Evolutionary conservation across 2,888 invertebrate genomes (phyloP).

Genomic region (Panopea generosa): DNA sequence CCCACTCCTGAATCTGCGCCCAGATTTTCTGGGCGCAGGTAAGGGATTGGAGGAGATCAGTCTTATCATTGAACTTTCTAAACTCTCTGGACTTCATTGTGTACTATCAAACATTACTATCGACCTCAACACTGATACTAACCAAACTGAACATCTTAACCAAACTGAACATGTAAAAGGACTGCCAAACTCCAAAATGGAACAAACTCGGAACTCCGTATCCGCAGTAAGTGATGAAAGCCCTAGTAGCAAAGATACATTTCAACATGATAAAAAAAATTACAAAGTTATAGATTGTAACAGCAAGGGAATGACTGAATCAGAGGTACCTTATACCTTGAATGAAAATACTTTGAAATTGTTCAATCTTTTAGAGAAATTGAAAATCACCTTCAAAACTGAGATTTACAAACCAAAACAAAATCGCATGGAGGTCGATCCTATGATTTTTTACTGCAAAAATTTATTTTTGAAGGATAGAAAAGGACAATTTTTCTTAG

Average conservation of each 20-base stretch:
- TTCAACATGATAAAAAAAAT: neutral
- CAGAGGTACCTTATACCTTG: conserved; percentile 12
- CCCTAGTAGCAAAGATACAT: neutral
- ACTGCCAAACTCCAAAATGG: no score
- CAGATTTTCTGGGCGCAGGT: conserved; percentile 49
- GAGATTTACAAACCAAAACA: conserved; percentile 55
- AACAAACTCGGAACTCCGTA: no score
- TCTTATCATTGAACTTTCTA: conserved; percentile 36
- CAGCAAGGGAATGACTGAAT: neutral
- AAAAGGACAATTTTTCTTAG: conserved; percentile 70
- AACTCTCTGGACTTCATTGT: conserved; percentile 9
- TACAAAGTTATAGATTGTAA: neutral
- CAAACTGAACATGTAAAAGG: no score
- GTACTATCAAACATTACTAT: neutral
- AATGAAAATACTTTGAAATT: conserved; percentile 34
- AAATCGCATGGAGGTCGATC: conserved; percentile 31
- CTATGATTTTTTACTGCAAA: conserved; percentile 71
- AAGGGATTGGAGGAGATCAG: conserved; percentile 27
- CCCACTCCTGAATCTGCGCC: conserved; percentile 47
- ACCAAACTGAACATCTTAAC: neutral
- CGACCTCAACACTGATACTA: neutral
- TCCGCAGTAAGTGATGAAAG: no score
- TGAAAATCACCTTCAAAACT: conserved; percentile 57
- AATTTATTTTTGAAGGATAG: conserved; percentile 77
- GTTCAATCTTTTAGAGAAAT: conserved; percentile 33